Evolutionary conservation across 2,113 vertebrate genomes (phyloP), one percentile per base, ranked within the genome.

Genomic region (Megalops atlanticus): DNA sequence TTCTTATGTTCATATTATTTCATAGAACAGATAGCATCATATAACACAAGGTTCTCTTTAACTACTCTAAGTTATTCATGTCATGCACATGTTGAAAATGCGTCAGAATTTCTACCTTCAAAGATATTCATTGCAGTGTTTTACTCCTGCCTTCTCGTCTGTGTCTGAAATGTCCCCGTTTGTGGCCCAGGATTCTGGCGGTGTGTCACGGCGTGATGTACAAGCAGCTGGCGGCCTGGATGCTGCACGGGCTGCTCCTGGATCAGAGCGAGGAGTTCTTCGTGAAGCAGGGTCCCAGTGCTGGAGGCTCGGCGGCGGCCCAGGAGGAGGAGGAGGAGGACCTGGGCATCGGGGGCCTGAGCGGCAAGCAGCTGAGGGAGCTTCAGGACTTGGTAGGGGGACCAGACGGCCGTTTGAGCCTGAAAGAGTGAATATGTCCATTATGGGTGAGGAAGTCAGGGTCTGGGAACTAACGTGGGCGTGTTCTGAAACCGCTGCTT

Each of bases 201-300:
- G 96, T 97, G 80, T 99, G 98, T 83, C 98, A 99, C 0, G 98
- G 97, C 7, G 98, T 98, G 83, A 97, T 99, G 97, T 99, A 99
- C 86, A 99, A 99, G 83, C 98, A 99, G 92, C 95, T 99, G 1
- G 98, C 98, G 0, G 97, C 98, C 35, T 99, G 98, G 98, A 99
- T 99, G 98, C 90, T 99, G 52, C 97, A 99, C 0, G 98, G 98
- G 0, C 82, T 99, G 78, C 94, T 99, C 31, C 88, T 99, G 85
- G 98, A 99, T 86, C 96, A 98, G 27, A 96, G 97, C 0, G 97
- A 99, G 90, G 98, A 99, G 92, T 99, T 99, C 83, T 99, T 97
- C 38, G 94, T 99, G 85, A 98, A 94, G 89, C 97, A 98, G 84
- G 98, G 98, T 0, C 97, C 97, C 0, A 96, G 96, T 74, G 96